Evolutionary conservation across 2,888 invertebrate genomes (phyloP).

Genomic region (Tortrix viridana): DNA sequence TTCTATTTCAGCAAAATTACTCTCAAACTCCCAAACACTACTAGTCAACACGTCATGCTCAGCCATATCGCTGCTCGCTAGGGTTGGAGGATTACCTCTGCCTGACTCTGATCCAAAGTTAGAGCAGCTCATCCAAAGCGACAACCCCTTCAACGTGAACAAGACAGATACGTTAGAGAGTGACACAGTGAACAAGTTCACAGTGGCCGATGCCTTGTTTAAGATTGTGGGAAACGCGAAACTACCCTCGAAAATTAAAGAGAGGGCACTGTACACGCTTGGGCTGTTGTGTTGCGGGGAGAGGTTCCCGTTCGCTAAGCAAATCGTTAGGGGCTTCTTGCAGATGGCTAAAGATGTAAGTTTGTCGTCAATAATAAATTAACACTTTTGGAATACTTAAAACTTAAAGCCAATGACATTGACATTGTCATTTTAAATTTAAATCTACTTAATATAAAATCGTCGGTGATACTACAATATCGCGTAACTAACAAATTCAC

Average conservation of each 20-base stretch:
- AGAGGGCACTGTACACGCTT: conserved; percentile 89
- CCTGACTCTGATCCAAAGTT: conserved; percentile 71
- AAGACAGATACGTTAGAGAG: conserved; percentile 42
- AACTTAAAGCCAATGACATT: too few relatives aligned
- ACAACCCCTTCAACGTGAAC: conserved; percentile 68
- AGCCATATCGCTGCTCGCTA: conserved; percentile 89
- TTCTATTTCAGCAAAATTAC: conserved; percentile 84
- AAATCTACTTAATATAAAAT: too few relatives aligned
- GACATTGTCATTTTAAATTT: too few relatives aligned
- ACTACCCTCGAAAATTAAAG: conserved; percentile 88
- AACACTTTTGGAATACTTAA: too few relatives aligned
- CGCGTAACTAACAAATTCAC: too few relatives aligned
- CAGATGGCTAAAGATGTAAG: conserved; percentile 90
- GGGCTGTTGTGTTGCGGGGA: conserved; percentile 94
- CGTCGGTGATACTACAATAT: too few relatives aligned
- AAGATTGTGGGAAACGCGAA: conserved; percentile 89
- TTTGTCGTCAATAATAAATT: too few relatives aligned
- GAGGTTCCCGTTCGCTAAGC: conserved; percentile 87
- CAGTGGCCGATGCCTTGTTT: conserved; percentile 88
- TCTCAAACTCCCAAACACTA: conserved; percentile 85
- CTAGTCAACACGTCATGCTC: conserved; percentile 88
- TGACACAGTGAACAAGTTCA: conserved; percentile 55
- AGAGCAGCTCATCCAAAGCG: conserved; percentile 60
- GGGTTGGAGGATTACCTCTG: conserved; percentile 88
- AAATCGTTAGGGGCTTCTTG: conserved; percentile 90